Conservation (phyloP, 2,888 invertebrate species). For the Carcina quercana region DNA sequence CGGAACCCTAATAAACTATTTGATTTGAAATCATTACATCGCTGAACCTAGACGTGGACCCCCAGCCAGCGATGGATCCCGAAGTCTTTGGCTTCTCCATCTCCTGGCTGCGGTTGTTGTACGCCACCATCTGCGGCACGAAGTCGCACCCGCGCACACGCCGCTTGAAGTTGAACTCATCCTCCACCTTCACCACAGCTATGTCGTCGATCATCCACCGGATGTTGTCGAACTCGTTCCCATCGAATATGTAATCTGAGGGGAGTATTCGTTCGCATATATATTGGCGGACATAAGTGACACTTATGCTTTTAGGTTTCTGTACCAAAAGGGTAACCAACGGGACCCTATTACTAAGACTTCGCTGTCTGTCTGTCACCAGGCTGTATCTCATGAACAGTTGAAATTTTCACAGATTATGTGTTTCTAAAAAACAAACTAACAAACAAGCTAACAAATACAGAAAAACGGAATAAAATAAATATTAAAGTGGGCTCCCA, state of each 20-base stretch:
- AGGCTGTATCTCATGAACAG: no score
- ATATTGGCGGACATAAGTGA: no score
- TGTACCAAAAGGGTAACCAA: no score
- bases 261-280: no score
- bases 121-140: conserved; percentile 39
- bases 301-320: no score
- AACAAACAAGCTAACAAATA: no score
- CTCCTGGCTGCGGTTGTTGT: conserved; percentile 36
- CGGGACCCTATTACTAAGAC: no score
- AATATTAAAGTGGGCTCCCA: no score
- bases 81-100: conserved; percentile 32
- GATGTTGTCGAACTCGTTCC: conserved; percentile 49
- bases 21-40: conserved; percentile 46
- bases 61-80: conserved; percentile 55
- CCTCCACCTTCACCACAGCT: conserved; percentile 56
- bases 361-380: no score
- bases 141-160: conserved; percentile 53
- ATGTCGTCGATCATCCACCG: conserved; percentile 60
- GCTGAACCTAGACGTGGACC: conserved; percentile 30
- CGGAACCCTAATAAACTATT: no score
- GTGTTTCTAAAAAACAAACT: not conserved
- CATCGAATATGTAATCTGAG: conserved; percentile 53
- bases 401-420: conserved; percentile 1
- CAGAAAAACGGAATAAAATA: no score
- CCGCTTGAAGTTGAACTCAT: conserved; percentile 46